Percentiles rank a stretch among this genome's conserved stretches.
Conservation (phyloP, 1,140 invertebrate genomes). For the Brachystomella parvula region DNA sequence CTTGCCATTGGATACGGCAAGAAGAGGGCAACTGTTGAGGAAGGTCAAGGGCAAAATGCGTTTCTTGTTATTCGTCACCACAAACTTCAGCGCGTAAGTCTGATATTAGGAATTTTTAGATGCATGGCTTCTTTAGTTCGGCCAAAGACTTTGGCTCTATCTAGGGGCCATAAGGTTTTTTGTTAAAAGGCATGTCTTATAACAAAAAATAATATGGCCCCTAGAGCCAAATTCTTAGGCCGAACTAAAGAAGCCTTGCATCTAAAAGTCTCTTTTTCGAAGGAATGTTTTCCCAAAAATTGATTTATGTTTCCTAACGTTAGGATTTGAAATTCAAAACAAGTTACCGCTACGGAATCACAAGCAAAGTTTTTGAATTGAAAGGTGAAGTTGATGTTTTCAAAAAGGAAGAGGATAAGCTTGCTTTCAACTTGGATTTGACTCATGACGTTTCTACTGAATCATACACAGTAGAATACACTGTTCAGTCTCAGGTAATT, state of each 20-base stretch:
- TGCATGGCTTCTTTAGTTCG: too few species aligned
- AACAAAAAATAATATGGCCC: too few species aligned
- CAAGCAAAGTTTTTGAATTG: background rate
- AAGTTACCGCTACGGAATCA: conserved; percentile 8
- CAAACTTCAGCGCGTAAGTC: background rate
- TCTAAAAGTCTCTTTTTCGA: too few species aligned
- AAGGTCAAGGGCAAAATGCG: background rate
- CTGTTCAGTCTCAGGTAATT: background rate
- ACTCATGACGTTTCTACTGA: conserved; percentile 6
- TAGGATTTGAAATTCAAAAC: conserved; percentile 1
- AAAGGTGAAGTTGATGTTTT: conserved; percentile 1
- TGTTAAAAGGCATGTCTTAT: too few species aligned
- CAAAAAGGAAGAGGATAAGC: conserved; percentile 4
- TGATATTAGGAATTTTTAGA: background rate
- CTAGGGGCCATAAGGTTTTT: too few species aligned
- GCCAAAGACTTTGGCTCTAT: too few species aligned
- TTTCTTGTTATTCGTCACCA: background rate
- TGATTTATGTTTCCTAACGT: background rate
- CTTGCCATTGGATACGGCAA: background rate
- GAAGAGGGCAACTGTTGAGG: background rate
- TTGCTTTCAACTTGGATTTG: background rate
- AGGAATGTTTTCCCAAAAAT: background rate
- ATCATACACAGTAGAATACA: background rate
- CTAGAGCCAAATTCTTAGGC: too few species aligned
- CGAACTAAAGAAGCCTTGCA: too few species aligned